phyloP scores from a whole-genome alignment of 2,113 vertebrate genomes.

The Megaceryle maxima region DNA sequence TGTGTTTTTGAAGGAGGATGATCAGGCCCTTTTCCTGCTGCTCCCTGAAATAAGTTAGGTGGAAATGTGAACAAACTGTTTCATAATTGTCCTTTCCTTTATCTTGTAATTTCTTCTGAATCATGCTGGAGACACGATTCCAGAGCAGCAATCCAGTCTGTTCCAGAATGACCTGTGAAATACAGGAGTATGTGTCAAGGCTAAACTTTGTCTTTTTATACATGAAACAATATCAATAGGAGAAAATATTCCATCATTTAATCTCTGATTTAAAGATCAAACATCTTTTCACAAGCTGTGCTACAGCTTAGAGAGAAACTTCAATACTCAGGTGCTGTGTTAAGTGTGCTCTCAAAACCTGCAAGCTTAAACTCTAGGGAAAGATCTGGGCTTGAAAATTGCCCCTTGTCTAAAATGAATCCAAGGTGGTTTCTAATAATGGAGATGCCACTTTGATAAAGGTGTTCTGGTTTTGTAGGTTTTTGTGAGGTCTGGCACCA shows the following conservation, averaged over 20 bases:
- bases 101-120: conserved; percentile 34
- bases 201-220: not conserved
- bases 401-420: not conserved
- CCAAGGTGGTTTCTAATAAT: not conserved
- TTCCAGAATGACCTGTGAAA: not conserved
- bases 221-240: not conserved
- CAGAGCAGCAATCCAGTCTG: not conserved
- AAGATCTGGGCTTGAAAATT: not conserved
- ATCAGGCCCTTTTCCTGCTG: not conserved
- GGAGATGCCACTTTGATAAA: not conserved
- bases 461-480: not conserved
- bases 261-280: not conserved
- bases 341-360: not conserved
- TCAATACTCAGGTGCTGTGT: not conserved
- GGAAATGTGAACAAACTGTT: conserved; percentile 26
- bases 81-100: conserved; percentile 53
- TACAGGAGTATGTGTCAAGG: not conserved
- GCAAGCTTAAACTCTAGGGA: not conserved
- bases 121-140: not conserved
- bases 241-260: not conserved
- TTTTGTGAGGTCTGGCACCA: not conserved
- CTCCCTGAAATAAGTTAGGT: not conserved
- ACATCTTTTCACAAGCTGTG: not conserved
- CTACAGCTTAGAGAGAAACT: not conserved
- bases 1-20: not conserved